Conservation (phyloP, 2,888 invertebrate genomes). For the Heliconius erato region DNA sequence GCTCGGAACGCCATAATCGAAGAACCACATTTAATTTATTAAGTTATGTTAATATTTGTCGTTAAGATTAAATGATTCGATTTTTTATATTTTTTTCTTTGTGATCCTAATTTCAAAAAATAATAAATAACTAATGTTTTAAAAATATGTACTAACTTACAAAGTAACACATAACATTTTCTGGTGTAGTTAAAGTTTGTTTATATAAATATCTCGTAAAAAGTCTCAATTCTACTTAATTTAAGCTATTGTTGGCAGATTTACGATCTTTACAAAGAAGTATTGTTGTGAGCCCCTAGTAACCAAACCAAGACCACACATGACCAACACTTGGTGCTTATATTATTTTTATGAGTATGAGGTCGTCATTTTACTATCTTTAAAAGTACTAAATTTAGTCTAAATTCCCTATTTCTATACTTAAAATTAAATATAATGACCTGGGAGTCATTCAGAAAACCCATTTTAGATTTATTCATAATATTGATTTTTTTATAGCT, state of each 20-base stretch:
- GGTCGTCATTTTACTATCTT: no score
- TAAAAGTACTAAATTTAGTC: no score
- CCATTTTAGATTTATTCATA: no score
- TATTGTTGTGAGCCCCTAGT: conserved; percentile 4
- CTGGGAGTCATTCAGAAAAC: no score
- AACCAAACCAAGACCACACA: conserved; percentile 6
- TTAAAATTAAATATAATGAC: not conserved
- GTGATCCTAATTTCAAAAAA: not conserved
- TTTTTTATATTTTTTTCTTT: conserved; percentile 46
- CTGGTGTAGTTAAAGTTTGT: not conserved
- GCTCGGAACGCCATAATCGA: no score
- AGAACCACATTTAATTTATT: conserved; percentile 52
- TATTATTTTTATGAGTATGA: not conserved
- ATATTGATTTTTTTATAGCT: no score
- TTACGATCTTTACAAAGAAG: conserved; percentile 10
- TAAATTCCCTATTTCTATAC: not conserved
- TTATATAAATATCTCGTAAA: not conserved
- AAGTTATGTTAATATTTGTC: conserved; percentile 53
- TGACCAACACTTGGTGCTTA: not conserved
- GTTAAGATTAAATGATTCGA: conserved; percentile 56
- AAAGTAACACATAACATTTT: not conserved
- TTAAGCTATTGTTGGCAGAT: conserved; percentile 6
- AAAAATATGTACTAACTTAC: not conserved
- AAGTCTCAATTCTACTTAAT: not conserved
- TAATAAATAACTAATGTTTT: not conserved